phyloP scores from a whole-genome alignment of 1,140 invertebrate genomes.

The Mesaphorura yosii region DNA sequence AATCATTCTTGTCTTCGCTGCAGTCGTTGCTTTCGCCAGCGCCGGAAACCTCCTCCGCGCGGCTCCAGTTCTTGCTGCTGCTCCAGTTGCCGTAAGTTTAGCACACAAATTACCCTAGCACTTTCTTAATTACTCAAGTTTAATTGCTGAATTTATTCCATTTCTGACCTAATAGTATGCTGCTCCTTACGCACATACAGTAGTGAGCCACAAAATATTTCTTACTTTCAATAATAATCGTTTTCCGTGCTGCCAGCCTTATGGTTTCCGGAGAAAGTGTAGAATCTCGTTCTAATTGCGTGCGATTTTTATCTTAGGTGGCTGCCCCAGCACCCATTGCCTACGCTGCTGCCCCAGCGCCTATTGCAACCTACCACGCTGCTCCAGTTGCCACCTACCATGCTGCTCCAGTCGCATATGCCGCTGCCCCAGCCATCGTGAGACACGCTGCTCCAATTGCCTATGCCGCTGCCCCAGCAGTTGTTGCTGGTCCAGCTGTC shows the following conservation, averaged over 20 bases:
- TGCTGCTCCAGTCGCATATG: constrained; percentile 2
- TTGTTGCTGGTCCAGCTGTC: not conserved
- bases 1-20: constrained; percentile 13
- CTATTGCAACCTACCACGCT: too few species aligned
- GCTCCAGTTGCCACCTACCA: not conserved
- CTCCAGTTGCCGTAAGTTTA: constrained; percentile 6
- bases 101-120: too few species aligned
- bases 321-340: not conserved
- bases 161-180: too few species aligned
- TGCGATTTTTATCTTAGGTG: too few species aligned
- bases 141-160: too few species aligned
- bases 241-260: too few species aligned
- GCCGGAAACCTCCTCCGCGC: constrained; percentile 11
- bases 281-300: too few species aligned
- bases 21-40: constrained; percentile 12
- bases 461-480: constrained; percentile 3
- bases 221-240: too few species aligned
- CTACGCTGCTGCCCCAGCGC: constrained; percentile 2
- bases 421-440: not conserved
- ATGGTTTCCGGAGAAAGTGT: too few species aligned
- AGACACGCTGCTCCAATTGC: not conserved
- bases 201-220: too few species aligned
- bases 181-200: too few species aligned
- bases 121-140: too few species aligned
- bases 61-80: not conserved